Base-by-base conservation (phyloP, 1,140 invertebrate genomes). In the Zaprionus taronus region DNA sequence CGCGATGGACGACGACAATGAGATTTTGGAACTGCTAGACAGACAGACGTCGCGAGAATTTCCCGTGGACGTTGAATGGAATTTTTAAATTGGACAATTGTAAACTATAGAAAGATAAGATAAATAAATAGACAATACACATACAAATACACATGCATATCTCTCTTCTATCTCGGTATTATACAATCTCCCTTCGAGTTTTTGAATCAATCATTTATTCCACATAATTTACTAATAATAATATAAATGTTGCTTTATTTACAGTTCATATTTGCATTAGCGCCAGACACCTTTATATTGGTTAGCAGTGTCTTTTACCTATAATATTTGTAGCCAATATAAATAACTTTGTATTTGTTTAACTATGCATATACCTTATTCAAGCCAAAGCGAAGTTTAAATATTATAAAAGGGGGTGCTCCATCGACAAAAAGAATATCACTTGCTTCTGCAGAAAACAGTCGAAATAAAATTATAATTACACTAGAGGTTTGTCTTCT, bases 371-470 rank as follows among this genome's bases (percentile, higher is more conserved):
- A 67, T 20, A 49, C 14, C 44, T 28, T 62, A 55, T 41, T 69
- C 44, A 87, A 87, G 77, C 77, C 41, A 47, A 47, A 47, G 41
- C 41, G 41, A 47, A 17, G 41, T 47, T 47, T 17, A 17, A 47
- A 17, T 47, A 47, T 47, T 17, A 44, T 47, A 1, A 47, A 47
- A 47, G 1, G n/a, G 5, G n/a, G n/a, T 47, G n/a, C 41, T 17
- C 7, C n/a, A 20, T 61, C 57, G 15, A 28, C 44, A 41, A 53
- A 72, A 66, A 85, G 0, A 85, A 73, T 86, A 83, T 87, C 83
- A 87, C 83, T 83, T 49, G 58, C 63, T 53, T 65, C 74, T 69
- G 34, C 53, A 17, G 49, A 72, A 66, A 60, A 1, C 55, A 66
- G 44, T 60, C n/a, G 12, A 49, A 64, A 36, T 31, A n/a, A 44